Evolutionary conservation across 2,797 vertebrate species (phyloP).

Genomic region (Argya squamiceps): DNA sequence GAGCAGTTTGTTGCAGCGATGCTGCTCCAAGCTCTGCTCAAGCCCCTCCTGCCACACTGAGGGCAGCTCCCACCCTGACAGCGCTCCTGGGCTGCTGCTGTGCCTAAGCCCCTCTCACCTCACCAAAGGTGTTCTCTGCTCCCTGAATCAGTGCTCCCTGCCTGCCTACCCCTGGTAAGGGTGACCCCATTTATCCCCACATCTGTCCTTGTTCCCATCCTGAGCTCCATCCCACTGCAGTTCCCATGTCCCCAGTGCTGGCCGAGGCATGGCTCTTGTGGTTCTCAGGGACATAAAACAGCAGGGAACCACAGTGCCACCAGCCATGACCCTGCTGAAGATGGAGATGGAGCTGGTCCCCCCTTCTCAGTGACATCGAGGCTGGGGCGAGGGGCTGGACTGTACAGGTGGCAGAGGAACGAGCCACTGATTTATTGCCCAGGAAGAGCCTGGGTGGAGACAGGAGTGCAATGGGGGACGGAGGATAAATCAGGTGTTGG

Average conservation of each 20-base stretch:
- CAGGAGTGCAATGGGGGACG: accelerated
- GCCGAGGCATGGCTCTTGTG: background rate
- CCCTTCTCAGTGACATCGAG: background rate
- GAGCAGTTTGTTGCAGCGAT: background rate
- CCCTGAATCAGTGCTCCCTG: accelerated
- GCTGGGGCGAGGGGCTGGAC: background rate
- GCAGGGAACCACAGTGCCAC: slow-evolving; percentile 52
- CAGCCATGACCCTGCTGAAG: slow-evolving; percentile 57
- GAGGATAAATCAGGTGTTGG: background rate
- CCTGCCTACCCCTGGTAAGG: background rate
- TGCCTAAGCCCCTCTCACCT: background rate
- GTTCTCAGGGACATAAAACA: slow-evolving; percentile 81
- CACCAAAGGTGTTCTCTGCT: background rate
- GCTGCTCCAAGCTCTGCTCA: accelerated
- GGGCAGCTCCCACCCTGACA: accelerated
- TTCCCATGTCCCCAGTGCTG: accelerated
- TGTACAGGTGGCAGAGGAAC: slow-evolving; percentile 45
- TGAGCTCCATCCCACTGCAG: background rate
- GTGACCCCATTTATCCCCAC: background rate
- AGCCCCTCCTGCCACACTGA: accelerated
- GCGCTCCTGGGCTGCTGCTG: accelerated
- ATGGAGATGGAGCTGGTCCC: background rate
- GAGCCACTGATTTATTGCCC: slow-evolving; percentile 32
- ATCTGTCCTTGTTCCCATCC: accelerated
- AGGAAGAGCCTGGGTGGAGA: background rate